Evolutionary conservation across 1,140 invertebrate genomes (phyloP).

Genomic region (Lepidotrigona ventralis): DNA sequence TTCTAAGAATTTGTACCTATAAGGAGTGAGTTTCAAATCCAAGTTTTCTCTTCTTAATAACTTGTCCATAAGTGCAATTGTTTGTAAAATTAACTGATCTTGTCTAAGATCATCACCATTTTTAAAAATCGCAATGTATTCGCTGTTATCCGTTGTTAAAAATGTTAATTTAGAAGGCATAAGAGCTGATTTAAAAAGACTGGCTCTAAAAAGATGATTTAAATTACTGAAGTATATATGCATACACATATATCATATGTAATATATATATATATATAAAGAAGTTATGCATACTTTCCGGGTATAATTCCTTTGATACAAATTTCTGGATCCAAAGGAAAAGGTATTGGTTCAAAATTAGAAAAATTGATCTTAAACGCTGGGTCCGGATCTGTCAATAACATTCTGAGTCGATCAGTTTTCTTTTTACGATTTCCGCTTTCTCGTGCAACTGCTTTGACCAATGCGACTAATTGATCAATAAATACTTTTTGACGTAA

Average conservation of each 20-base stretch:
- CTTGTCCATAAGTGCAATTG: conserved; percentile 99
- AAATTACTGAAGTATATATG: conserved; percentile 17
- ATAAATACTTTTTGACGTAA: conserved; percentile 94
- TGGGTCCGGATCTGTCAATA: conserved; percentile 89
- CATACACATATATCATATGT: neutral
- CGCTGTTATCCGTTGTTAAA: conserved; percentile 88
- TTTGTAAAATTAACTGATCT: conserved; percentile 98
- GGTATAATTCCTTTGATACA: conserved; percentile 94
- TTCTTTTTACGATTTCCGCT: conserved; percentile 96
- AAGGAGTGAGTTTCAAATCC: conserved; percentile 97
- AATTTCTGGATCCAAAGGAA: conserved; percentile 96
- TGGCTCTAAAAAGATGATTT: conserved; percentile 82
- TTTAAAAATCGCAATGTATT: conserved; percentile 99
- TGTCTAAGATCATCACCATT: conserved; percentile 99
- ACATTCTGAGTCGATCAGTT: conserved; percentile 91
- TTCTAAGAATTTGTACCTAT: conserved; percentile 81
- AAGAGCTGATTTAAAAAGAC: conserved; percentile 96
- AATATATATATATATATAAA: neutral
- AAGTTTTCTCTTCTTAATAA: conserved; percentile 95
- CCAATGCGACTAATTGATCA: conserved; percentile 93
- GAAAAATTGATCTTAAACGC: conserved; percentile 93
- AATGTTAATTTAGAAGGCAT: conserved; percentile 99
- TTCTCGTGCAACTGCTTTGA: conserved; percentile 94
- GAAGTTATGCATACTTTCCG: conserved; percentile 81
- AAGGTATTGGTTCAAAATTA: conserved; percentile 94